These are phyloP conservation scores for Hemicrepidius hirtus DNA, from an alignment of 2,888 invertebrate species.

Conservation along the genomic window DNA sequence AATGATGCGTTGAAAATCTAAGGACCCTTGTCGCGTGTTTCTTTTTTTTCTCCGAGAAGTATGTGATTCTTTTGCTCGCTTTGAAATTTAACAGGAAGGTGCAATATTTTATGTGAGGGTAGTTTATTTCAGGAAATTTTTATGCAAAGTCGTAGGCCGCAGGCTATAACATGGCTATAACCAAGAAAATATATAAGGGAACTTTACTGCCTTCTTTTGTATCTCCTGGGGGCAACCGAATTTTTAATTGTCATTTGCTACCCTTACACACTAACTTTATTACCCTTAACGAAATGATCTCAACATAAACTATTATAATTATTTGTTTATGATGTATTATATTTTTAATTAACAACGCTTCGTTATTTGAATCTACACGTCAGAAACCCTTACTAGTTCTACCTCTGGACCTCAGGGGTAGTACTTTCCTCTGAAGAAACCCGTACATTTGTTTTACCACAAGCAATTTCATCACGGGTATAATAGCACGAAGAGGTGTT, in stretches of 20 bases:
- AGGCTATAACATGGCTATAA: constrained; percentile 8
- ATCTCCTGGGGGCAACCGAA: background rate
- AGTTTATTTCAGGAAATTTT: constrained; percentile 28
- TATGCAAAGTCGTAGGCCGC: constrained; percentile 15
- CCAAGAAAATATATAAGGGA: constrained; percentile 9
- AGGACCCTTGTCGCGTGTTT: constrained; percentile 43
- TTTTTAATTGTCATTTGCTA: background rate
- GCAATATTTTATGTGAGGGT: constrained; percentile 25
- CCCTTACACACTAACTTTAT: background rate
- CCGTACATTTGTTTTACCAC: no score
- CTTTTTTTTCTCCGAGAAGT: constrained; percentile 26
- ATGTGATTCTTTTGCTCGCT: constrained; percentile 26
- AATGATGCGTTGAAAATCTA: constrained; percentile 47
- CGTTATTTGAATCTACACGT: no score
- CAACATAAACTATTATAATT: no score
- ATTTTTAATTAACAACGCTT: no score
- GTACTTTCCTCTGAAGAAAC: no score
- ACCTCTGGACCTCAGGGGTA: no score
- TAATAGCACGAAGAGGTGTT: no score
- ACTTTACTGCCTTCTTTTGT: background rate
- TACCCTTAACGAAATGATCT: no score
- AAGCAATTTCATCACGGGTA: no score
- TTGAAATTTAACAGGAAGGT: constrained; percentile 19
- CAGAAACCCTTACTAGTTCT: no score
- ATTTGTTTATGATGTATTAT: no score